Evolutionary conservation across 2,888 invertebrate genomes (phyloP), one percentile per base, ranked within the genome.

Genomic region (Eupithecia subumbrata): DNA sequence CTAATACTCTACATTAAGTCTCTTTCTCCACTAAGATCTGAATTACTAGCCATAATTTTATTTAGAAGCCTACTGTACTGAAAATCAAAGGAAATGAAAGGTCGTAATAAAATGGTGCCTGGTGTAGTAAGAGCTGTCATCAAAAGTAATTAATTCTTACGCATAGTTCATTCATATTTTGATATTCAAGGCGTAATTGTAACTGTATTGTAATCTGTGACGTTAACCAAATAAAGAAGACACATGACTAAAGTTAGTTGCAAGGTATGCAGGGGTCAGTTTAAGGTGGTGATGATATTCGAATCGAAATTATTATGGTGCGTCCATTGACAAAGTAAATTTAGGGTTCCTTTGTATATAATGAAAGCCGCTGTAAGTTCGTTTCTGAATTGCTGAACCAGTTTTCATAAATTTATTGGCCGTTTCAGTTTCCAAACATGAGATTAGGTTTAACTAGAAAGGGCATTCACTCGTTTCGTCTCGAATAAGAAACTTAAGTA

Each of bases 231-330:
- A 48, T 66, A 40, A 18, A 8, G 16, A 22, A 74, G 77, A 77
- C n/a, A 76, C 60, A 14, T n/a, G 11, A 11, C 25, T 45, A 30
- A 5, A 64, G 30, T 3, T 22, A 7, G 1, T 56, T 69, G 5
- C 16, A 69, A 22, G 48, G 4, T 4, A 22, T 9, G 11, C 67
- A 60, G 11, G 72, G 78, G n/a, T 81, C 80, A 72, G 66, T 12
- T 34, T 69, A 69, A 43, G 64, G 37, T 82, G 79, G 83, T 34
- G 34, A 37, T 64, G 30, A 66, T 81, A 82, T 83, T 75, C 64
- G 78, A 80, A 86, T 86, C 71, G 64, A 72, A 75, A 77, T 30
- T 60, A 25, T 9, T 12, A 84, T 78, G 69, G 74, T 73, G 37
- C 1, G 77, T 71, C 71, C 75, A 77, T 77, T 77, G 75, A 77